Evolutionary conservation across 2,113 vertebrate genomes (phyloP).

Genomic region (Protomyctophum bolini): DNA sequence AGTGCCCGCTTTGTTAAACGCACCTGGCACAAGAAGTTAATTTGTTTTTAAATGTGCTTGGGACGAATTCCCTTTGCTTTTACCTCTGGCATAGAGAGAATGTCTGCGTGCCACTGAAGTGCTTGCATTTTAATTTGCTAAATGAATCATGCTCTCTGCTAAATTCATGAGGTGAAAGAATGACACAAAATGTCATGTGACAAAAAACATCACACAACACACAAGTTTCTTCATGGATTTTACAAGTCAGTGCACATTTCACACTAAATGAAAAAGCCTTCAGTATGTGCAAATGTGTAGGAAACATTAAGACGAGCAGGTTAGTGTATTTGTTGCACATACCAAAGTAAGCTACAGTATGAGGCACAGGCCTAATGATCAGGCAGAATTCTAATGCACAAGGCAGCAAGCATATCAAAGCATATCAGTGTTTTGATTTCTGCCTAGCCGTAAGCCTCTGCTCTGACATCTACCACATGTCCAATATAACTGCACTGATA

Average conservation of each 20-base stretch:
- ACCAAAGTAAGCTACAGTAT: too few species aligned
- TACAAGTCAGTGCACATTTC: too few species aligned
- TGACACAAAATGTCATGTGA: conserved; percentile 36
- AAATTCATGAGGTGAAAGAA: conserved; percentile 59
- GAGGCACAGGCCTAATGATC: conserved; percentile 7
- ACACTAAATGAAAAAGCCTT: too few species aligned
- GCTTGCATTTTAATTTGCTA: conserved; percentile 50
- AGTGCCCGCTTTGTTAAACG: conserved; percentile 23
- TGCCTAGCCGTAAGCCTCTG: conserved; percentile 29
- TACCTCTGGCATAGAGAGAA: conserved; percentile 24
- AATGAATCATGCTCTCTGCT: conserved; percentile 54
- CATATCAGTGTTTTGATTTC: conserved; percentile 14
- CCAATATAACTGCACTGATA: conserved; percentile 57
- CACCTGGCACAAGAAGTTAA: conserved; percentile 32
- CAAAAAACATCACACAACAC: conserved; percentile 15
- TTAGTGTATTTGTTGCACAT: too few species aligned
- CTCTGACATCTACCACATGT: conserved; percentile 8
- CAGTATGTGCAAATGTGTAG: too few species aligned
- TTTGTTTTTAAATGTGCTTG: conserved; percentile 28
- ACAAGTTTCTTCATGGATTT: background rate
- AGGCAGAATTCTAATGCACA: conserved; percentile 38
- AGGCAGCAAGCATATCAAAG: conserved; percentile 11
- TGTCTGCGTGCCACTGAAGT: conserved; percentile 28
- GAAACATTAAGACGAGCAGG: too few species aligned
- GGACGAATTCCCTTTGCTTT: conserved; percentile 23